Conservation (phyloP, 2,888 invertebrate species). For the Rhodophaea formosa region DNA sequence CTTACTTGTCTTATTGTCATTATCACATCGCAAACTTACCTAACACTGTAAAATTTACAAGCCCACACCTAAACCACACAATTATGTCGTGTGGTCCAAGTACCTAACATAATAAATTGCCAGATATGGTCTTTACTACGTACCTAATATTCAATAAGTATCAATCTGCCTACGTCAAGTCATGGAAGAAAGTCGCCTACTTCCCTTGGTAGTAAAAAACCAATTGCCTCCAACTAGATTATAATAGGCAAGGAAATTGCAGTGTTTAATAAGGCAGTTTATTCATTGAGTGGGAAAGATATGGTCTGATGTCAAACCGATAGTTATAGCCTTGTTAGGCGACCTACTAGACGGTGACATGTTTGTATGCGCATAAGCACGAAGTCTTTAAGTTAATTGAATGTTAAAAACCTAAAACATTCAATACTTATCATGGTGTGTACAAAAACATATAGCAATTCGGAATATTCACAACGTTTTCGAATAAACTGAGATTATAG, state of each 20-base stretch:
- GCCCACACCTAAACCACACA: neutral
- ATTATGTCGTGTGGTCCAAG: neutral
- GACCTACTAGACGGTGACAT: neutral
- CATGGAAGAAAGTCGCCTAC: neutral
- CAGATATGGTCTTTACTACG: neutral
- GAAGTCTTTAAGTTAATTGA: neutral
- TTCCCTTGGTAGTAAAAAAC: slow-evolving; percentile 11
- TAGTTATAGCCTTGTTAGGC: neutral
- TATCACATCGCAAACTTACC: neutral
- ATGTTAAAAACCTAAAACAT: too few relatives aligned
- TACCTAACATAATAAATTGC: neutral
- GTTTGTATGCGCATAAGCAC: neutral
- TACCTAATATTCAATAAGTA: slow-evolving; percentile 10
- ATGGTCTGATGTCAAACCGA: neutral
- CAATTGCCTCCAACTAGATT: slow-evolving; percentile 7
- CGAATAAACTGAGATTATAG: too few relatives aligned
- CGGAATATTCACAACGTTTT: too few relatives aligned
- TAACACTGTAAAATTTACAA: neutral
- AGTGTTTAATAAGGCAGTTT: slow-evolving; percentile 9
- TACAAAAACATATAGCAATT: too few relatives aligned
- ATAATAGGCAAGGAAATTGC: slow-evolving; percentile 13
- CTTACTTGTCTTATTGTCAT: neutral
- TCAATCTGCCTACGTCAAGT: neutral
- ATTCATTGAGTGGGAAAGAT: slow-evolving; percentile 1
- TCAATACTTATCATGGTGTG: too few relatives aligned